Evolutionary conservation across 1,140 invertebrate species (phyloP).

Genomic region (Yoshiicerus persimilis): DNA sequence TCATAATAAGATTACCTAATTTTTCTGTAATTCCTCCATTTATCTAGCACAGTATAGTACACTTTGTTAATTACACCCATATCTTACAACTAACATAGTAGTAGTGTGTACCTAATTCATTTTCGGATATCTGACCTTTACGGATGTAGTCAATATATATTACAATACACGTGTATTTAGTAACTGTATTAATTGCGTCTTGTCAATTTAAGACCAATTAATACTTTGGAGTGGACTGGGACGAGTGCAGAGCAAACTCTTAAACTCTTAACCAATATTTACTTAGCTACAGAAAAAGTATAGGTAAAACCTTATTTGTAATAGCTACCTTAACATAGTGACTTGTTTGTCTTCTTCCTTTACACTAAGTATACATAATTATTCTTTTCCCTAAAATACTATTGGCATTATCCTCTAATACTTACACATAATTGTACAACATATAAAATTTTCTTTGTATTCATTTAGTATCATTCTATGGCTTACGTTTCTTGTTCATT

Average conservation of each 20-base stretch:
- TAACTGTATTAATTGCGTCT: background rate
- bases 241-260: background rate
- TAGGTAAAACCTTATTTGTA: background rate
- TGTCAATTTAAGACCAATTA: background rate
- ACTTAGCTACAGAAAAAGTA: no score
- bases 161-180: background rate
- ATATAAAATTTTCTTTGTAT: conserved; percentile 21
- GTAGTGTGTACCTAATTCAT: no score
- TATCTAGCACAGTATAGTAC: no score
- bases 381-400: background rate
- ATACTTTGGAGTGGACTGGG: background rate
- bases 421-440: conserved; percentile 5
- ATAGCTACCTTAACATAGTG: conserved; percentile 6
- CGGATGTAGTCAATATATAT: background rate
- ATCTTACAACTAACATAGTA: no score
- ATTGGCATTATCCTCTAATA: background rate
- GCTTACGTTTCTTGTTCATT: background rate
- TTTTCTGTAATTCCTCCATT: background rate
- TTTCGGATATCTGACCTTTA: background rate
- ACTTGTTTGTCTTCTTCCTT: conserved; percentile 4
- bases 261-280: background rate
- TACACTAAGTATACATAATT: background rate
- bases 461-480: conserved; percentile 11
- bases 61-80: background rate
- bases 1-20: background rate